A percentile compares a stretch with the other conserved stretches of the same genome.
Evolutionary conservation across 2,113 vertebrate species (phyloP).

Genomic region (Atlantisia rogersi): DNA sequence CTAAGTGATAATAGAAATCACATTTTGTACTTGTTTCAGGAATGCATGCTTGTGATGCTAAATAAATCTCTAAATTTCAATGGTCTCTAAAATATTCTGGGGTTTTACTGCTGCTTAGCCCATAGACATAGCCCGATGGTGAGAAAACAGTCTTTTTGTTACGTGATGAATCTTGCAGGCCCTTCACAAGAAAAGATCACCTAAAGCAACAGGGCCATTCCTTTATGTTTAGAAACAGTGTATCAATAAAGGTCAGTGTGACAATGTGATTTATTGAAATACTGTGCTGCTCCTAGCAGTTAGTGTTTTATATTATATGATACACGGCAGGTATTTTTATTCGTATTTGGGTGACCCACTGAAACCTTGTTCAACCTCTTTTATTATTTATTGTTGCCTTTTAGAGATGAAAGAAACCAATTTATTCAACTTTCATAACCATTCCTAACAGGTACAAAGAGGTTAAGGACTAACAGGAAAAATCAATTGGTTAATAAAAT

Average conservation of each 20-base stretch:
- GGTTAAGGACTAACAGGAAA: constrained; percentile 66
- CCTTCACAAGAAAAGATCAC: constrained; percentile 63
- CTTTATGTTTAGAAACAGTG: constrained; percentile 58
- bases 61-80: constrained; percentile 24
- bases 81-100: neutral
- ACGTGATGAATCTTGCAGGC: constrained; percentile 48
- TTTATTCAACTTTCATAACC: constrained; percentile 73
- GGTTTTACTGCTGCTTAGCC: constrained; percentile 5
- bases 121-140: neutral
- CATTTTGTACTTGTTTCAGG: constrained; percentile 21
- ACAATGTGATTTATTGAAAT: constrained; percentile 78
- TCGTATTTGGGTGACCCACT: constrained; percentile 57
- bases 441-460: constrained; percentile 67
- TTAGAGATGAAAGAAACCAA: constrained; percentile 73
- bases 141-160: constrained; percentile 65
- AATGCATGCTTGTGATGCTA: neutral
- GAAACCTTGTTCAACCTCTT: constrained; percentile 68
- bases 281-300: constrained; percentile 38
- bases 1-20: neutral
- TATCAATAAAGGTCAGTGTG: constrained; percentile 79
- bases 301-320: constrained; percentile 69
- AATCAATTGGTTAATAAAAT: constrained; percentile 84
- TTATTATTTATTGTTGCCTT: constrained; percentile 77
- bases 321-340: constrained; percentile 69
- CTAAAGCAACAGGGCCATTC: constrained; percentile 65